Base-by-base conservation (phyloP, 2,888 invertebrate species). In the Fragum sueziense region DNA sequence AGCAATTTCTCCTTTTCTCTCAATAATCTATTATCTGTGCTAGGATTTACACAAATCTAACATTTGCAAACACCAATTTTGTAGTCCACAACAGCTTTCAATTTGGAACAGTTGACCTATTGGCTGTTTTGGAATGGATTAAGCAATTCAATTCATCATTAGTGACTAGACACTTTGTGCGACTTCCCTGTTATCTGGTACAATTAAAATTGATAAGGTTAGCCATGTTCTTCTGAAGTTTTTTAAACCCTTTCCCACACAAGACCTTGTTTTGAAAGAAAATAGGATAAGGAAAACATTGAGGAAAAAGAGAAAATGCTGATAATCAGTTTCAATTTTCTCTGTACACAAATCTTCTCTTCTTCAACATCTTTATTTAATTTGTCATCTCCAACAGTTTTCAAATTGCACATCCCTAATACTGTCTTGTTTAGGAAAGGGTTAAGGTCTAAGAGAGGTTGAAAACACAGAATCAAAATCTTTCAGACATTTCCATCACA, bases 251-350 rank as follows among this genome's bases (percentile, higher is more conserved):
- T 41, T 11, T 20, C 17, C n/a, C 47, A 47, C 17, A 47, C 20
- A n/a, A 20, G 17, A 47, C 17, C 47, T 6, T n/a, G 2, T 47
- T 3, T 20, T n/a, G 20, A 47, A 1, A 47, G 20, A 6, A 47
- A n/a, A n/a, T 22, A 22, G 25, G 57, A 9, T 2, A 22, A 57
- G n/a, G 25, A 57, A 57, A 57, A n/a, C 2, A 22, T 57, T 2
- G 20, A 6, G 57, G 57, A 57, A 57, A 57, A 57, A 25, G 57
- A 57, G 57, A 57, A 57, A 57, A 22, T 57, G 57, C 57, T 57
- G 22, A 22, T 22, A 2, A 57, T 1, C 57, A 47, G 47, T n/a
- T 3, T 47, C n/a, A 20, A 20, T n/a, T 47, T n/a, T n/a, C n/a
- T 47, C n/a, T 47, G 2, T n/a, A 47, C 17, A 20, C 2, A 47